Base-by-base conservation (phyloP, 2,888 invertebrate genomes). In the Dendrolimus houi region DNA sequence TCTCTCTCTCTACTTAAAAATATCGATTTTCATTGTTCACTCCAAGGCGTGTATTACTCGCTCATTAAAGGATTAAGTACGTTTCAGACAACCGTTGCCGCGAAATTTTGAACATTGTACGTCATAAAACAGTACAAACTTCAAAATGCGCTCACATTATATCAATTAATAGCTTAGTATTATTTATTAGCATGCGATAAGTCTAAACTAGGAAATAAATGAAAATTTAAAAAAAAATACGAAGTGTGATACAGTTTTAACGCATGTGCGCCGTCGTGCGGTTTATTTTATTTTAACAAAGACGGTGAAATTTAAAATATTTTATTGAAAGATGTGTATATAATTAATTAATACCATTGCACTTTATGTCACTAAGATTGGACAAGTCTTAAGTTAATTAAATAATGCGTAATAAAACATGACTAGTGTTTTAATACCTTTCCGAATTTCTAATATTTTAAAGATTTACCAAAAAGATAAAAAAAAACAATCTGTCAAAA, bases 131-230 rank as follows among this genome's bases (percentile, higher is more conserved):
- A 64, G 67, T 64, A 64, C 64, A 66, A 68, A 70, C 74, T 75
- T 76, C 77, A 75, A 74, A 71, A 72, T 67, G 74, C 54, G 71
- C 65, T 63, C 72, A 70, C 66, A 64, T 64, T 62, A 62, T 62
- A 62, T 63, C 64, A 64, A 67, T 63, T 65, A 64, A 67, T 80
- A 83, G 83, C 77, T 81, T 87, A 85, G 83, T 76, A 77, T 84
- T 84, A 87, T 87, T 88, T 87, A 88, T 87, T 86, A 87, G 89
- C 88, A 88, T 87, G 87, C 84, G 74, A 67, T 85, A 83, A 73
- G 69, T 61, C 63, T 75, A 78, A 74, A 73, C 72, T 71, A 77
- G 73, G 68, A 67, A 71, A 71, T 68, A 72, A 73, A 74, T 68
- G 69, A 72, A 64, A 67, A 69, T 65, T 64, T 67, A 71, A 75